Base-by-base conservation (phyloP, 2,797 vertebrate species). In the Strix occidentalis region DNA sequence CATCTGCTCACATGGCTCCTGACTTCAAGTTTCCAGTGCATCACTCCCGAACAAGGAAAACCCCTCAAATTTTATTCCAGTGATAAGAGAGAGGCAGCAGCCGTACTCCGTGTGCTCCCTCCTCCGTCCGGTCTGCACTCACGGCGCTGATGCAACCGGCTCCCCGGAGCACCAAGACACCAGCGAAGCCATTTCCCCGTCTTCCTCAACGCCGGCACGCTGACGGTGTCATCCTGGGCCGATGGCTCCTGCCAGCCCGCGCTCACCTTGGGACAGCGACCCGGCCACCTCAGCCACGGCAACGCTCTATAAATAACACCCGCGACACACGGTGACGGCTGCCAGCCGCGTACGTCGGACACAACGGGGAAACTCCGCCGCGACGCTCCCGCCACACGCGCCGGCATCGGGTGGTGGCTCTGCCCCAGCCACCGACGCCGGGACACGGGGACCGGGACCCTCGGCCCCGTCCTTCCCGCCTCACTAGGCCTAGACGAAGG, bases 11-110 rank as follows among this genome's bases (percentile, higher is more conserved):
- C 84, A 92, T 89, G 96, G 95, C 43, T 70, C 95, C 97, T 97
- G 97, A 98, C 95, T 93, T 65, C 91, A 19, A 89, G 72, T 95
- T 98, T 98, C 97, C 98, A 97, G 96, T 23, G 97, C 91, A 96
- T 96, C 97, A 94, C 56, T 58, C 89, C 90, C 50, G 64, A 82
- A 46, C 81, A 60, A 90, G 97, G 93, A 97, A 97, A 97, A 94
- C 46, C 93, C 90, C 39, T n/a, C 46, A 2, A 39, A 68, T 92
- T 70, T 69, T 63, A 95, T 93, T 79, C 89, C 54, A 19, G 51
- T 18, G 80, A 84, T 74, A 57, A 10, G 29, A 37, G 25, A 37
- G 50, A 43, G 21, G 92, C 84, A 56, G 43, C 84, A 23, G 43
- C 25, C 7, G 3, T 12, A 3, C 51, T 35, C 84, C 41, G 16